A percentile compares a stretch with the other conserved stretches of the same genome.
These are phyloP conservation scores for Myiopsitta monachus DNA, from an alignment of 2,113 vertebrate genomes.

Conservation along the genomic window DNA sequence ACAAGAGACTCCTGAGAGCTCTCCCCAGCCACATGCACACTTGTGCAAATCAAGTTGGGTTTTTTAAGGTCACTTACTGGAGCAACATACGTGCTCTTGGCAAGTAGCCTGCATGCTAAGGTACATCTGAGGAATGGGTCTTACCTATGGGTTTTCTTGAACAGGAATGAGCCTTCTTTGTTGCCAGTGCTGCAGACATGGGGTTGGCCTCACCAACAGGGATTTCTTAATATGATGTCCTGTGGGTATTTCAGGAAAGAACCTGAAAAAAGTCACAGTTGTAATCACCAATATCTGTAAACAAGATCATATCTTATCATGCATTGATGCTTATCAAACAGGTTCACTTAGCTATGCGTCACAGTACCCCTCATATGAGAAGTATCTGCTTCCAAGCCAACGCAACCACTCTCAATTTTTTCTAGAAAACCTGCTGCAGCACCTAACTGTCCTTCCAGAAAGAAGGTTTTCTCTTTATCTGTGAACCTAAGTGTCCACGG, in stretches of 20 bases:
- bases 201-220: not conserved
- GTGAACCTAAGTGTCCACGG: not conserved
- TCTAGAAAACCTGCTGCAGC: not conserved
- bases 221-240: not conserved
- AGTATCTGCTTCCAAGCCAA: not conserved
- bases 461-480: not conserved
- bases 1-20: not conserved
- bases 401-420: not conserved
- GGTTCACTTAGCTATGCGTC: not conserved
- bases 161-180: not conserved
- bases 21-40: not conserved
- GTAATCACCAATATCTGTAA: not conserved
- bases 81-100: not conserved
- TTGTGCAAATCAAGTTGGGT: not conserved
- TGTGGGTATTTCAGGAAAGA: not conserved
- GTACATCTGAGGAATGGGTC: not conserved
- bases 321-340: not conserved
- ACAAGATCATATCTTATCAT: not conserved
- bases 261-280: not conserved
- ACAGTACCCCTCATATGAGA: not conserved
- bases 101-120: not conserved
- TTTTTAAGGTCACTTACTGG: rapidly evolving
- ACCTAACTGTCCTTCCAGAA: not conserved
- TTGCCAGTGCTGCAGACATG: not conserved
- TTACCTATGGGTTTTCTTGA: not conserved